Conservation (phyloP, 1,140 invertebrate genomes). For the Lordiphosa mommai region DNA sequence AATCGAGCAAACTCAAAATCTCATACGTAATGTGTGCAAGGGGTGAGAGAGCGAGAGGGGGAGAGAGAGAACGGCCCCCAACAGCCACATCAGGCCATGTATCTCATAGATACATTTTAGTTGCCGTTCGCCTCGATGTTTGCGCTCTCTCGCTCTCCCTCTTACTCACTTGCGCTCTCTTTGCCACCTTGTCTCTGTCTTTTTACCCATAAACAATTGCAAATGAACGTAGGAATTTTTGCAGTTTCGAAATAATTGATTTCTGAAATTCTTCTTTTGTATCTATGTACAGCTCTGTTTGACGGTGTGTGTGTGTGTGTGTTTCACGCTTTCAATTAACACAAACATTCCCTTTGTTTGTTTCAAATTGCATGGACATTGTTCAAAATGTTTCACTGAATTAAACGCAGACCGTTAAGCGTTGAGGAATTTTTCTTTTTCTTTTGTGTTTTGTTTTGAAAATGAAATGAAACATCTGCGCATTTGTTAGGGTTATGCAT, state of each 20-base stretch:
- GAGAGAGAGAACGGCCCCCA: slow-evolving; percentile 1
- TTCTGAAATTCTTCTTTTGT: slow-evolving; percentile 65
- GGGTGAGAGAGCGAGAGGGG: not conserved
- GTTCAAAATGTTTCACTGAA: slow-evolving; percentile 72
- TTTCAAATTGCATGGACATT: slow-evolving; percentile 74
- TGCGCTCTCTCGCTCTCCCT: not conserved
- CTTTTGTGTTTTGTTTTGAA: slow-evolving; percentile 28
- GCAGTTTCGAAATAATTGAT: slow-evolving; percentile 78
- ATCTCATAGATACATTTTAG: slow-evolving; percentile 71
- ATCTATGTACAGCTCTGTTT: not conserved
- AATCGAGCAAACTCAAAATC: slow-evolving; percentile 56
- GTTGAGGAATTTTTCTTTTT: slow-evolving; percentile 53
- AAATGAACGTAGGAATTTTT: slow-evolving; percentile 74
- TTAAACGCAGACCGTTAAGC: slow-evolving; percentile 45
- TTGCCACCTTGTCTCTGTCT: slow-evolving; percentile 17
- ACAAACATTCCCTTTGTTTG: slow-evolving; percentile 75
- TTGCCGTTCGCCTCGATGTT: slow-evolving; percentile 57
- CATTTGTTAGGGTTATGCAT: slow-evolving; percentile 69
- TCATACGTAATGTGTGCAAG: slow-evolving; percentile 66
- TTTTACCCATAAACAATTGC: slow-evolving; percentile 69
- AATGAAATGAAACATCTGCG: slow-evolving; percentile 69
- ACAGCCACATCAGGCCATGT: slow-evolving; percentile 63
- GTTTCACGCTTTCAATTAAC: slow-evolving; percentile 77
- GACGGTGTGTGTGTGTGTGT: slow-evolving; percentile 21
- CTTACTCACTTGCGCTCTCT: slow-evolving; percentile 3